These are phyloP conservation scores for Meteorus colon DNA, from an alignment of 2,888 invertebrate genomes.

Conservation along the genomic window DNA sequence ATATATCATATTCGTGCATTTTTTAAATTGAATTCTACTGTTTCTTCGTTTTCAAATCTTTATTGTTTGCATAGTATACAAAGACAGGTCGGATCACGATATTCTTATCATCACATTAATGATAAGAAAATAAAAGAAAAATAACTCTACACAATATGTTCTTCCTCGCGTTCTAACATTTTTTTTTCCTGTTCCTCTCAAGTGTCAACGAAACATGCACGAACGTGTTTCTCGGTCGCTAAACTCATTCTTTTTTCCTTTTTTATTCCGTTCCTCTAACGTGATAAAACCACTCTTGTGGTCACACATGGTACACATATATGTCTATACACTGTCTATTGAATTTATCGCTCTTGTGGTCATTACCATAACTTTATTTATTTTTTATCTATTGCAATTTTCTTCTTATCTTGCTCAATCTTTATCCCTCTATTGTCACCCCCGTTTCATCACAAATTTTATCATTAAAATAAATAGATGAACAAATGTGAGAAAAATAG, in stretches of 20 bases:
- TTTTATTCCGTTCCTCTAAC: background rate
- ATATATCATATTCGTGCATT: too few species aligned
- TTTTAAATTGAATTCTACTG: too few species aligned
- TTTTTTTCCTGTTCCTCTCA: background rate
- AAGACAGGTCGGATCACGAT: background rate
- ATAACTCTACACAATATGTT: background rate
- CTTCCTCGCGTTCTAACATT: background rate
- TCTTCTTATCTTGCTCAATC: background rate
- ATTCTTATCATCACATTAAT: background rate
- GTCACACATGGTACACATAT: background rate
- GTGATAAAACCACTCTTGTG: background rate
- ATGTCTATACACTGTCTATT: slow-evolving; percentile 22
- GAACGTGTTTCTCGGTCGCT: background rate
- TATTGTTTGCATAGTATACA: background rate
- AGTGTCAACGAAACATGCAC: background rate
- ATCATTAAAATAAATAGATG: too few species aligned
- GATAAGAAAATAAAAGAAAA: too few species aligned
- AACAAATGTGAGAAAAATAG: too few species aligned
- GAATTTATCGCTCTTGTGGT: background rate
- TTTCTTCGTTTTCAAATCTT: background rate
- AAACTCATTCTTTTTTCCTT: background rate
- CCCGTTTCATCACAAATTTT: background rate
- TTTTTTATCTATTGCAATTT: background rate
- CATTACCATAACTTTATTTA: slow-evolving; percentile 7
- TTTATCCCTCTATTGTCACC: background rate